Percentiles rank a stretch among this genome's conserved stretches.
These are phyloP conservation scores for Lochmaea crataegi DNA, from an alignment of 2,888 invertebrate genomes.

Conservation along the genomic window DNA sequence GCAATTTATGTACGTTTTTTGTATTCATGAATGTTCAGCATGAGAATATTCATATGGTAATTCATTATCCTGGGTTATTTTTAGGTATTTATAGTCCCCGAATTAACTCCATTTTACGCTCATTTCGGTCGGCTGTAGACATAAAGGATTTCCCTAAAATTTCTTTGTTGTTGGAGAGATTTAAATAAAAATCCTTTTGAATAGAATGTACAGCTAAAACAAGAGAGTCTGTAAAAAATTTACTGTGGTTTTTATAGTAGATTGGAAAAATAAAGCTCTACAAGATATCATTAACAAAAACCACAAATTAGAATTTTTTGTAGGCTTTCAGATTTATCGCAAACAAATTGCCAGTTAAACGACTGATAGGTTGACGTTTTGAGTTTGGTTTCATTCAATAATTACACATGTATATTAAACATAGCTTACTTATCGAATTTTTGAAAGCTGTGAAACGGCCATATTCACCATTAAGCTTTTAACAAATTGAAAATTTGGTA, in stretches of 20 bases:
- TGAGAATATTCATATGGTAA: slow-evolving; percentile 6
- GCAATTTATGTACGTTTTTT: not conserved
- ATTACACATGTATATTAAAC: no score
- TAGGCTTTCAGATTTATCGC: no score
- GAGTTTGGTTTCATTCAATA: no score
- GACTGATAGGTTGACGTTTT: no score
- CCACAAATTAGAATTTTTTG: no score
- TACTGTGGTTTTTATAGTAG: not conserved
- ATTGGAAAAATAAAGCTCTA: no score
- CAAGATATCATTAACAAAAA: no score
- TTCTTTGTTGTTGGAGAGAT: not conserved
- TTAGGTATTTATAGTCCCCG: not conserved
- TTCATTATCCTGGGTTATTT: not conserved
- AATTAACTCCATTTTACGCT: slow-evolving; percentile 1
- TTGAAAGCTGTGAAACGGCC: no score
- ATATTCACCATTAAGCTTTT: no score
- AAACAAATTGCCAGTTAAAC: no score
- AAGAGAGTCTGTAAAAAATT: not conserved
- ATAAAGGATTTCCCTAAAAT: slow-evolving; percentile 4
- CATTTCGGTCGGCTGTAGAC: not conserved
- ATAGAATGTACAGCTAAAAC: not conserved
- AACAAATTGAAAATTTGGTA: no score
- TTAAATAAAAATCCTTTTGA: not conserved
- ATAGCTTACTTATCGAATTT: no score
- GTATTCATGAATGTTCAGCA: not conserved